These are phyloP conservation scores for Temnothorax rugatulus DNA, from an alignment of 2,888 invertebrate genomes.

Conservation along the genomic window DNA sequence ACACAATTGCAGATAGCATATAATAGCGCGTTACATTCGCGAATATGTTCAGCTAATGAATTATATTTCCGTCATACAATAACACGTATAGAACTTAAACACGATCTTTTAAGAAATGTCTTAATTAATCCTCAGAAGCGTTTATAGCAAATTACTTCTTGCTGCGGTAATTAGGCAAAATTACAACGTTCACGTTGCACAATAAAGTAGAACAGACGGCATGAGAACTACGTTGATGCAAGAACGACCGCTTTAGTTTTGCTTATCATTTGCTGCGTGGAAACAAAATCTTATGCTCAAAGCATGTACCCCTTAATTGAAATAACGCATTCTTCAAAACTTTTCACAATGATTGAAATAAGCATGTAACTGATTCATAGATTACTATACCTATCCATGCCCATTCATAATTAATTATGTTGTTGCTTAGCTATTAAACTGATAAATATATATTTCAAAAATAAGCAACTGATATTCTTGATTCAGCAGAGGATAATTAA, in stretches of 20 bases:
- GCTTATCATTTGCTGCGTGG: conserved; percentile 67
- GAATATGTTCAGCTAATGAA: conserved; percentile 40
- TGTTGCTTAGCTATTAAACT: neutral
- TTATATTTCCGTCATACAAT: conserved; percentile 47
- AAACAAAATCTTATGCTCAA: conserved; percentile 58
- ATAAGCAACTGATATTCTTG: neutral
- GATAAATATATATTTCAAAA: neutral
- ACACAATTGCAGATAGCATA: neutral
- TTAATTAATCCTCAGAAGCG: conserved; percentile 76
- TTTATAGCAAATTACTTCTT: conserved; percentile 74
- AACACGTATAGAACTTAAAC: conserved; percentile 64
- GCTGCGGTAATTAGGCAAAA: conserved; percentile 74
- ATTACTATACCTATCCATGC: neutral
- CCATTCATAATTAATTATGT: neutral
- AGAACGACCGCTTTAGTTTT: conserved; percentile 69
- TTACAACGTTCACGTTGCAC: conserved; percentile 74
- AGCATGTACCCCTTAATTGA: conserved; percentile 55
- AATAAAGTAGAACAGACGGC: conserved; percentile 71
- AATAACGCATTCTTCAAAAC: conserved; percentile 44
- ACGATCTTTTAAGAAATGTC: conserved; percentile 72
- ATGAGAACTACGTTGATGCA: conserved; percentile 69
- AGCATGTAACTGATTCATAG: neutral
- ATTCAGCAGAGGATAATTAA: neutral
- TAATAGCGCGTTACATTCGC: conserved; percentile 8
- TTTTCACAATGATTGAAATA: conserved; percentile 7